Evolutionary conservation across 2,113 vertebrate species (phyloP), one percentile per base, ranked within the genome.

Genomic region (Xiphophorus couchianus): DNA sequence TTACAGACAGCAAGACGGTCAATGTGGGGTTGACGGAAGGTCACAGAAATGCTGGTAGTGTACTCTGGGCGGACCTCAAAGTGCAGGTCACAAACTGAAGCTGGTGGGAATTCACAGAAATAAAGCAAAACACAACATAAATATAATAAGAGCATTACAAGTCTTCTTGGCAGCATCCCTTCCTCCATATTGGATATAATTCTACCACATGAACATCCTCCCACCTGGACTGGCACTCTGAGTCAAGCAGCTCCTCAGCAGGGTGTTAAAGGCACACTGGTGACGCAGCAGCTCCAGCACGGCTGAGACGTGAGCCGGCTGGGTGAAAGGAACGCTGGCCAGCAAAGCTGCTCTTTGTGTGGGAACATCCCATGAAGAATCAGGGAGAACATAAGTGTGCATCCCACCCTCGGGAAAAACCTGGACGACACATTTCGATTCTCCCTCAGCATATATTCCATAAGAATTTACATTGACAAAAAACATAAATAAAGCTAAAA

Each of bases 51-150:
- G 83, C 95, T 94, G 72, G 75, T 92, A 25, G 88, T 91, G 28
- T 84, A 94, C 80, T 95, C 86, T 7, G 94, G 94, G 27, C 88
- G 77, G 66, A 97, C 90, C 90, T 97, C 96, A 30, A 95, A 96
- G 82, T 92, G 86, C 74, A 94, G 86, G 69, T 93, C 86, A 75
- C 79, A 86, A n/a, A 71, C 82, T 10, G 72, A 74, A 81, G 86
- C 95, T 95, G 68, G 33, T 78, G 74, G 39, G 37, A 76, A 51
- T 44, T 39, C 14, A 14, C 8, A 66, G 39, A 9, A 66, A 44
- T 74, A 22, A 54, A 42, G 27, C 14, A 0, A 66, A n/a, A 72
- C 42, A 70, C 14, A 54, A 48, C 42, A 66, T 5, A 42, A 14
- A 37, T 67, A 8, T 29, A 33, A 48, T 9, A 66, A 27, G 8